phyloP scores from a whole-genome alignment of 1,140 invertebrate genomes.

The Drosophila nigromelanica region DNA sequence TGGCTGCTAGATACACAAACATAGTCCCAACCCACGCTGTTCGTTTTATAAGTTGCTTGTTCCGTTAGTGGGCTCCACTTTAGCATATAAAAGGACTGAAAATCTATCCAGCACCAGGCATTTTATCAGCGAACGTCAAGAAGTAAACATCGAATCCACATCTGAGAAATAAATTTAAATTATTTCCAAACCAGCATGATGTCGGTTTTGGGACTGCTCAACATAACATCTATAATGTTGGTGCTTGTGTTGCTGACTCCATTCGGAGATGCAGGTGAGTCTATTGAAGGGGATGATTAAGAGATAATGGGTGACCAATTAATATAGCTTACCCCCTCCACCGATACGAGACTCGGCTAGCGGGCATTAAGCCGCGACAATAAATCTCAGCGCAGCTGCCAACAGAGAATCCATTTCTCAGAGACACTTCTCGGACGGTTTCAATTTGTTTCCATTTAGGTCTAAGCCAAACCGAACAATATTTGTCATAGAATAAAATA shows the following conservation, averaged over 20 bases:
- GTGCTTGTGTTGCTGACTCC: conserved; percentile 56
- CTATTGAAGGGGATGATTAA: not conserved
- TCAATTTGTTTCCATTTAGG: conserved; percentile 36
- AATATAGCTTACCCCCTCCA: conserved; percentile 14
- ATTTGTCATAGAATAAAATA: too few species aligned
- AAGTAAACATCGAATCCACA: conserved; percentile 45
- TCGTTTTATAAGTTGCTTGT: not conserved
- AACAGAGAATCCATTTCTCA: not conserved
- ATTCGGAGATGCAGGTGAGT: conserved; percentile 69
- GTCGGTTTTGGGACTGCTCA: conserved; percentile 48
- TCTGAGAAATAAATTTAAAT: not conserved
- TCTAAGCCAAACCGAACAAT: not conserved
- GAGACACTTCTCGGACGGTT: too few species aligned
- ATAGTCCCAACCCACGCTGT: not conserved
- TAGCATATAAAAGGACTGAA: conserved; percentile 74
- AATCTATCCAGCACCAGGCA: conserved; percentile 53
- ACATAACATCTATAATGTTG: conserved; percentile 49
- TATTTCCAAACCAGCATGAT: conserved; percentile 47
- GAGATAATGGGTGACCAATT: conserved; percentile 8
- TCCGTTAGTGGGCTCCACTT: not conserved
- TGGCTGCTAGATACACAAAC: conserved; percentile 4
- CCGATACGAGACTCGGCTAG: not conserved
- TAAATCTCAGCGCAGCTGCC: conserved; percentile 27
- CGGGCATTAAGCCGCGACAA: conserved; percentile 16
- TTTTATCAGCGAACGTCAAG: conserved; percentile 46